These are phyloP conservation scores for Acrocephalus scirpaceus DNA, from an alignment of 2,797 vertebrate genomes.

Conservation along the genomic window DNA sequence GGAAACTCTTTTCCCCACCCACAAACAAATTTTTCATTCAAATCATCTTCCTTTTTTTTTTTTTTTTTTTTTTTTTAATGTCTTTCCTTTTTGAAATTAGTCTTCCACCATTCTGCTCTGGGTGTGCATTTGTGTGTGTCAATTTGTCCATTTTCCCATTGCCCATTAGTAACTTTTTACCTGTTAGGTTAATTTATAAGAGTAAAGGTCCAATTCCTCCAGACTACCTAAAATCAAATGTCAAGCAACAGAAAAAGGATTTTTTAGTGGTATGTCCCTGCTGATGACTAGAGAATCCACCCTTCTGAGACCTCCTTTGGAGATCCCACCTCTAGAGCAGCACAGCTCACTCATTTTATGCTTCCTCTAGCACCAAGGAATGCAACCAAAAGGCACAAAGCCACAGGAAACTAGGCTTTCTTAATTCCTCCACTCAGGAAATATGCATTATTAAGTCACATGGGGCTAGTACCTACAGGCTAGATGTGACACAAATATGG, in stretches of 20 bases:
- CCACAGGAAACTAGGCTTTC: neutral
- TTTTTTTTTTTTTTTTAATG: neutral
- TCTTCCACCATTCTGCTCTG: neutral
- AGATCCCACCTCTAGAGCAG: neutral
- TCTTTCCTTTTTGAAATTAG: neutral
- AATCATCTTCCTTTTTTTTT: rapidly evolving
- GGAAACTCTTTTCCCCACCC: neutral
- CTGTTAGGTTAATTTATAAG: neutral
- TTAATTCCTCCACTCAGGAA: neutral
- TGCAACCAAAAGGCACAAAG: neutral
- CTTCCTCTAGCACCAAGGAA: neutral
- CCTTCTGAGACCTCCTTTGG: neutral
- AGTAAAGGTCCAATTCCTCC: neutral
- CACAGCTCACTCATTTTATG: neutral
- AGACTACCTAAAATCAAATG: neutral
- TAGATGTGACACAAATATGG: neutral
- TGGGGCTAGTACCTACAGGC: neutral
- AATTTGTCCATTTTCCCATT: neutral
- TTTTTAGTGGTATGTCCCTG: neutral
- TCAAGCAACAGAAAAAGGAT: neutral
- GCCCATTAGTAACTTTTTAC: neutral
- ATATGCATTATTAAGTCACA: neutral
- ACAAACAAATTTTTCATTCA: neutral
- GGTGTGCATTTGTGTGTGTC: rapidly evolving
- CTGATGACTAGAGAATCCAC: neutral